Evolutionary conservation across 1,140 invertebrate species (phyloP), one percentile per base, ranked within the genome.

Genomic region (Eriocheir sinensis): DNA sequence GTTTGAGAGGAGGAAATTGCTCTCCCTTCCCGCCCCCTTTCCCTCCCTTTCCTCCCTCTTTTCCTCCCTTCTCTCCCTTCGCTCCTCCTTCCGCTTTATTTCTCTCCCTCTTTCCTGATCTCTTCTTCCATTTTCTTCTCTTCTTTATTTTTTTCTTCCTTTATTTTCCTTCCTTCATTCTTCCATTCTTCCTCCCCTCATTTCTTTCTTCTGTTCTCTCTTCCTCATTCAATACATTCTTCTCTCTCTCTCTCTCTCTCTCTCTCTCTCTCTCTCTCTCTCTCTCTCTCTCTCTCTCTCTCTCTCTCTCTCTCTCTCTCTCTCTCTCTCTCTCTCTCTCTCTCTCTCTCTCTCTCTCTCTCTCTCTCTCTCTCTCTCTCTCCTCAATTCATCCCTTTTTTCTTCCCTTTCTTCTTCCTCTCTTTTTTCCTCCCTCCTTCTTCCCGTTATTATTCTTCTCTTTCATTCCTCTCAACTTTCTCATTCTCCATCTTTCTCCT

Each of bases 321-420:
- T 89, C 88, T 89, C 88, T 89, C 81, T 83, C 81, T 83, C 81
- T 89, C 36, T 41, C 40, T 89, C 88, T 89, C 88, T 89, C 88
- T 89, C 88, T 89, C 88, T 89, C 88, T 89, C 88, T 89, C 88
- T 89, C 86, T 89, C 86, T 89, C 86, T 89, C 86, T 89, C 86
- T 89, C 86, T 89, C 86, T 89, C 86, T 89, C 86, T 89, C 86
- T 89, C 86, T 89, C 86, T 89, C 86, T 89, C 86, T 89, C 86
- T 89, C 36, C 27, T 30, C 30, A 30, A 36, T 27, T 36, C n/a
- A 32, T 86, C 32, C 21, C 40, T 30, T 30, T 32, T 86, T 21
- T n/a, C 38, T 36, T 9, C n/a, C 34, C 12, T 34, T 4, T 86
- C 40, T 86, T 36, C 83, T 30, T 86, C 17, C 27, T 30, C 17